A percentile compares a stretch with the other conserved stretches of the same genome.
Conservation (phyloP, 2,888 invertebrate species). For the Polietes domitor region DNA sequence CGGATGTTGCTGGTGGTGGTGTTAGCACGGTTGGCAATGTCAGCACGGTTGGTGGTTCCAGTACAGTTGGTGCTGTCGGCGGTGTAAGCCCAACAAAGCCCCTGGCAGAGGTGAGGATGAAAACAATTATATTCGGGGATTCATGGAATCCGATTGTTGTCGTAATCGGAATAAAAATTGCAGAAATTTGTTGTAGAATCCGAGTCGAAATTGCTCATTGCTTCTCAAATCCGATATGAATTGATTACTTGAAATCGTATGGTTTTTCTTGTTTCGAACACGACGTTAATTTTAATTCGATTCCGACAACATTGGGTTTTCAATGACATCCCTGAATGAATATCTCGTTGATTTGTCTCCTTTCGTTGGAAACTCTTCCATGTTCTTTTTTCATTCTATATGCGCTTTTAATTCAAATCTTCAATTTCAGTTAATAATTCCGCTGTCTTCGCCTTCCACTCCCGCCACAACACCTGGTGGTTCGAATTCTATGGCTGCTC, state of each 20-base stretch:
- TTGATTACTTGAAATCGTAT: too few species aligned
- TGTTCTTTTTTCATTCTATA: too few species aligned
- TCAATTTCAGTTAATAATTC: constrained; percentile 73
- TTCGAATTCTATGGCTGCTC: constrained; percentile 69
- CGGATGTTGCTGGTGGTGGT: background rate
- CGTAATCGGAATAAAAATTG: background rate
- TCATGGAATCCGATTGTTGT: background rate
- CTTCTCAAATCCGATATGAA: too few species aligned
- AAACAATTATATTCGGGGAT: background rate
- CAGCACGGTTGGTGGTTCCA: constrained; percentile 33
- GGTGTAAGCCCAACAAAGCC: constrained; percentile 72
- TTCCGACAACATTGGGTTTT: too few species aligned
- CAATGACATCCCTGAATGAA: too few species aligned
- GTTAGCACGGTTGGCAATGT: background rate
- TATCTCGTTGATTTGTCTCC: too few species aligned
- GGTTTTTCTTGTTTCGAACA: too few species aligned
- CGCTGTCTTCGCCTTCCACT: constrained; percentile 75
- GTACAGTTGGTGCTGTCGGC: background rate
- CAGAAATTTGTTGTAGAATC: too few species aligned
- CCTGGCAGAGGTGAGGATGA: constrained; percentile 72
- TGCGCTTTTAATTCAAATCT: background rate
- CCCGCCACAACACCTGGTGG: constrained; percentile 77
- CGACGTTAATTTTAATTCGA: too few species aligned
- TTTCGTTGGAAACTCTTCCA: too few species aligned
- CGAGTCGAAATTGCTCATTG: too few species aligned